phyloP scores from a whole-genome alignment of 1,140 invertebrate species.

The Drosophila virilis region DNA sequence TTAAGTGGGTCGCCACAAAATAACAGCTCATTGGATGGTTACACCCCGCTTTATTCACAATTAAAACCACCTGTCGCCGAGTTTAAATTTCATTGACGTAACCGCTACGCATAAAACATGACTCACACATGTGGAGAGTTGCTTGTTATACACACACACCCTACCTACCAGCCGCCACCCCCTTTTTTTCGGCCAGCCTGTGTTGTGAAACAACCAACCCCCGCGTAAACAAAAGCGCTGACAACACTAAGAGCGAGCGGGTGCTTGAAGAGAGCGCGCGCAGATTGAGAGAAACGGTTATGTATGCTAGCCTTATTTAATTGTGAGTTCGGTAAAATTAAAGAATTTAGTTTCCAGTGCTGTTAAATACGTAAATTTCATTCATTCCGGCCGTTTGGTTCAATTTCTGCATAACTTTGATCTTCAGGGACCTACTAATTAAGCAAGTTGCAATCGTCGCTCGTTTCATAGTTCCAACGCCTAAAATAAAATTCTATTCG shows the following conservation, averaged over 20 bases:
- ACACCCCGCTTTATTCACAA: neutral
- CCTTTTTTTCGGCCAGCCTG: neutral
- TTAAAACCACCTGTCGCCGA: constrained; percentile 49
- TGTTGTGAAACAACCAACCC: neutral
- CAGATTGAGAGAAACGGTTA: constrained; percentile 28
- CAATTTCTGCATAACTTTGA: neutral
- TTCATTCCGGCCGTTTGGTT: neutral
- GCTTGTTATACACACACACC: neutral
- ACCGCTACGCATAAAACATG: constrained; percentile 1
- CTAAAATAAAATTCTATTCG: too few relatives aligned
- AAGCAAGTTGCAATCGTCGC: too few relatives aligned
- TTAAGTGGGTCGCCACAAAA: constrained; percentile 7
- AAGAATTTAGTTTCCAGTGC: neutral
- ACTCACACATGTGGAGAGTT: neutral
- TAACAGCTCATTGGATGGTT: neutral
- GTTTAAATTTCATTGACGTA: neutral
- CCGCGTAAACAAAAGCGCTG: neutral
- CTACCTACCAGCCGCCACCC: neutral
- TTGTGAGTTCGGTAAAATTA: neutral
- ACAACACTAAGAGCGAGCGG: neutral
- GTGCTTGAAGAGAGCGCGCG: too few relatives aligned
- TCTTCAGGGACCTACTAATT: too few relatives aligned
- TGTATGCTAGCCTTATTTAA: neutral
- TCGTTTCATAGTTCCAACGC: too few relatives aligned
- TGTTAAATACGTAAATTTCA: neutral